Base-by-base conservation (phyloP, 1,140 invertebrate species). In the Andrena cerasifolii region DNA sequence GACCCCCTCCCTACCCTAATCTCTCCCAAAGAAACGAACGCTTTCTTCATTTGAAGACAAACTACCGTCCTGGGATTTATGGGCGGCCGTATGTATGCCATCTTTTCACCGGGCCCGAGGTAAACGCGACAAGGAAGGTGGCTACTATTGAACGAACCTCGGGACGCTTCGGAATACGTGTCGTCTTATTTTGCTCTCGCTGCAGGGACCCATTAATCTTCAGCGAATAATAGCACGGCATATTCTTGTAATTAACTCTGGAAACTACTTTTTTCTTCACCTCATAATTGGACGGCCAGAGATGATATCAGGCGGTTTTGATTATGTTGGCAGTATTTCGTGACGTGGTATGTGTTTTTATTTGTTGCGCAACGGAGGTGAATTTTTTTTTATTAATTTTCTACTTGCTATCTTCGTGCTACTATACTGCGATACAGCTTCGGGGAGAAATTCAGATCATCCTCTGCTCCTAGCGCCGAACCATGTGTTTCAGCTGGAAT, bases 51-150 rank as follows among this genome's bases (percentile, higher is more conserved):
- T 54, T 10, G 47, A 62, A 59, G 53, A 61, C 62, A 70, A 82
- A 81, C 36, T 53, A 70, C 10, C 58, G 16, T 24, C 21, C 26
- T 16, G 36, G 58, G 28, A 82, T 70, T 70, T 56, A 70, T 63
- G 43, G 31, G 7, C 3, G 18, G 6, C 10, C 43, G 21, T 54
- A 4, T 43, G 33, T 18, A 26, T n/a, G n/a, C 26, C 28, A n/a
- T 72, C 58, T 14, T 73, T 63, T 51, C 70, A 8, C 21, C 28
- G 16, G 21, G 14, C 43, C 36, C n/a, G 12, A 8, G 14, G 33
- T 40, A 47, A 59, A 59, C 14, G 40, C 36, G 53, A 49, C 40
- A n/a, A 26, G 2, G 40, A 36, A 28, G 26, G 28, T 18, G 14
- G 2, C 21, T 14, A 14, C 12, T 47, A 49, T 49, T n/a, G 40